Evolutionary conservation across 2,797 vertebrate species (phyloP).

Genomic region (Sebastes trivittatus): DNA sequence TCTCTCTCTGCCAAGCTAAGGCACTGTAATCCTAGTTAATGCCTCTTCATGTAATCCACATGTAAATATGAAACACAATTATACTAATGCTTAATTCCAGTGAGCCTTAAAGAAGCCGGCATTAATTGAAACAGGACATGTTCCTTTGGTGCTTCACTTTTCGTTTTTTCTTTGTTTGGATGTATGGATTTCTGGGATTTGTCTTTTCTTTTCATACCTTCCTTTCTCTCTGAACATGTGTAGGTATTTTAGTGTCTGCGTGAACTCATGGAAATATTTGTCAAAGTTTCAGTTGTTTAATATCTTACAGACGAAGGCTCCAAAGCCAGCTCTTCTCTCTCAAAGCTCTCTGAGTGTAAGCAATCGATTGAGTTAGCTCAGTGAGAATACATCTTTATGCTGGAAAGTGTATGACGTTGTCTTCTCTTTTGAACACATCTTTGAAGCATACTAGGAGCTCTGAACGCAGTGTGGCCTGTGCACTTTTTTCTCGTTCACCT

Average conservation of each 20-base stretch:
- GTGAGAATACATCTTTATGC: slow-evolving; percentile 35
- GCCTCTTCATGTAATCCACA: slow-evolving; percentile 53
- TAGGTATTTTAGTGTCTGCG: slow-evolving; percentile 29
- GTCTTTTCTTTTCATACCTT: slow-evolving; percentile 19
- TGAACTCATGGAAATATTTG: slow-evolving; percentile 62
- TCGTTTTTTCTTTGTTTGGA: slow-evolving; percentile 5
- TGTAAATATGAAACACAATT: slow-evolving; percentile 71
- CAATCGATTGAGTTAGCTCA: slow-evolving; percentile 30
- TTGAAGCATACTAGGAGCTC: slow-evolving; percentile 59
- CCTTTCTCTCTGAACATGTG: slow-evolving; percentile 34
- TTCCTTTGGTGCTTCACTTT: slow-evolving; percentile 12
- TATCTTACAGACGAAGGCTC: slow-evolving; percentile 59
- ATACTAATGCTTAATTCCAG: slow-evolving; percentile 29
- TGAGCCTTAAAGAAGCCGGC: slow-evolving; percentile 58
- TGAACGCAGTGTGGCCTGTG: slow-evolving; percentile 1
- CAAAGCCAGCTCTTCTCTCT: slow-evolving; percentile 12
- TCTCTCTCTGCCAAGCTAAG: slow-evolving; percentile 18
- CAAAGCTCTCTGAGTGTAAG: slow-evolving; percentile 13
- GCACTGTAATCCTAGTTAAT: slow-evolving; percentile 57
- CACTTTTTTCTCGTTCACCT: not conserved
- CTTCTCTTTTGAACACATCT: slow-evolving; percentile 44
- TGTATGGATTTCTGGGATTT: slow-evolving; percentile 35
- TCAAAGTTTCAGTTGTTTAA: slow-evolving; percentile 54
- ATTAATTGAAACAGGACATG: slow-evolving; percentile 27
- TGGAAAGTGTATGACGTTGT: not conserved